A percentile compares a stretch with the other conserved stretches of the same genome.
phyloP scores from a whole-genome alignment of 2,888 invertebrate genomes.

The Platycnemis pennipes region DNA sequence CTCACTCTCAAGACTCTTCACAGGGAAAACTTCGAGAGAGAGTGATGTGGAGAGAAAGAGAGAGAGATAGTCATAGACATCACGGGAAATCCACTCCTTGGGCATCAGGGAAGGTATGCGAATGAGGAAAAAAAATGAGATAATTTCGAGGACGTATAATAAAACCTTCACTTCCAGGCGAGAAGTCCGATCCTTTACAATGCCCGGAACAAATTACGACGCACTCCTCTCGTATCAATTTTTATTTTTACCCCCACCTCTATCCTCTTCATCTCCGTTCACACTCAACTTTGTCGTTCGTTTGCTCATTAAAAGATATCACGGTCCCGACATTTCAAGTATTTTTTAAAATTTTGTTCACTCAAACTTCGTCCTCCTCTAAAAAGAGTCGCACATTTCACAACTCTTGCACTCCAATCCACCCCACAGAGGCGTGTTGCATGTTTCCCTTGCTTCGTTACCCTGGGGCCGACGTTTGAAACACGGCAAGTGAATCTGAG shows the following conservation, averaged over 20 bases:
- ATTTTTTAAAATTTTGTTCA: too few relatives aligned
- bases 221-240: neutral
- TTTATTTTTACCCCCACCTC: neutral
- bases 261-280: neutral
- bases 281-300: neutral
- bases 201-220: neutral
- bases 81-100: too few relatives aligned
- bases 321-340: too few relatives aligned
- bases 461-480: neutral
- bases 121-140: neutral
- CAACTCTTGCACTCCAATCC: neutral
- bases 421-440: neutral
- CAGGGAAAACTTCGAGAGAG: too few relatives aligned
- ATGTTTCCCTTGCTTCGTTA: neutral
- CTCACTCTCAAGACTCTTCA: too few relatives aligned
- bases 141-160: neutral
- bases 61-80: too few relatives aligned
- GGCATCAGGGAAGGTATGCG: neutral
- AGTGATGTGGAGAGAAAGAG: too few relatives aligned
- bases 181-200: neutral
- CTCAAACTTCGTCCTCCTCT: too few relatives aligned
- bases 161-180: conserved; percentile 1
- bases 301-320: neutral
- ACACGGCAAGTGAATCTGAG: neutral
- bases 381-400: neutral